Conservation (phyloP, 2,113 vertebrate species). For the Gavia stellata region DNA sequence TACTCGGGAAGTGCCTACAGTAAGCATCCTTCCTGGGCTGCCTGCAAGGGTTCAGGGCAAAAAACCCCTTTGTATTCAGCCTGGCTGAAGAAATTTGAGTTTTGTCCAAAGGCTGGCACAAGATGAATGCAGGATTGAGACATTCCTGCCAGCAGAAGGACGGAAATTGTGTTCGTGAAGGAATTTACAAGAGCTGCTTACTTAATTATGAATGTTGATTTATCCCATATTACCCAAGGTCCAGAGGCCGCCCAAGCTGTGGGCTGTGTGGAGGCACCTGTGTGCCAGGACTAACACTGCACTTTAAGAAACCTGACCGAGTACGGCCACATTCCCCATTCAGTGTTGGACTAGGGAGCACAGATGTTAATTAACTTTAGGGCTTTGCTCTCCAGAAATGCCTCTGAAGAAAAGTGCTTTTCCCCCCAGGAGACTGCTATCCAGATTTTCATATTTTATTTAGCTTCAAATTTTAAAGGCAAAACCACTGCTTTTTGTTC, state of each 20-base stretch:
- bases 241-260: not conserved
- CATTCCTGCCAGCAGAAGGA: not conserved
- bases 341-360: not conserved
- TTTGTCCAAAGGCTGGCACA: not conserved
- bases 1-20: not conserved
- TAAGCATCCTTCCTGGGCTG: not conserved
- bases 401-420: conserved; percentile 22
- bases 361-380: conserved; percentile 50
- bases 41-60: not conserved
- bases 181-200: not conserved
- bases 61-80: not conserved
- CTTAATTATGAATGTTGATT: not conserved
- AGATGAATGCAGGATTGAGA: not conserved
- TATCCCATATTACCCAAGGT: not conserved
- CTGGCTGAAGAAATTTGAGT: not conserved
- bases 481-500: not conserved
- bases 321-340: not conserved
- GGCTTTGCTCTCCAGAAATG: conserved; percentile 36
- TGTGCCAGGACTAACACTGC: not conserved
- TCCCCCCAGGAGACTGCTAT: not conserved
- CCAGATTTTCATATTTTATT: conserved; percentile 25
- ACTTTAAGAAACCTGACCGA: not conserved
- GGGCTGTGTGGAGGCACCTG: not conserved
- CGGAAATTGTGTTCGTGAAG: not conserved
- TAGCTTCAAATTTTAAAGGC: not conserved